Base-by-base conservation (phyloP, 2,797 vertebrate species). In the Enteromius mattozi region DNA sequence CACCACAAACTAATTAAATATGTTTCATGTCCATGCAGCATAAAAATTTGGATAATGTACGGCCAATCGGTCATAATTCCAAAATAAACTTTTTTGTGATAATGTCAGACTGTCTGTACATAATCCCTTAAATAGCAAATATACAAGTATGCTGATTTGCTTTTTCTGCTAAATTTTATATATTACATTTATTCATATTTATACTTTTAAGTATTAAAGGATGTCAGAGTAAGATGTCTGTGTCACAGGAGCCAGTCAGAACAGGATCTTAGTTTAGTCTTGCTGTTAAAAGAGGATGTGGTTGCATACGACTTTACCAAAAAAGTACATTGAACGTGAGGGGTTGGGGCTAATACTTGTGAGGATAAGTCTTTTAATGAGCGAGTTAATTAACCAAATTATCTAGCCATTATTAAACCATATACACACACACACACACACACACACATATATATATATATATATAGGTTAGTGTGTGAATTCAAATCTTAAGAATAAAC, bases 211-310 rank as follows among this genome's bases (percentile, higher is more conserved):
- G 4, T 81, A 35, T 30, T 40, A 24, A 24, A 76, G 33, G 33
- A 6, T 30, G 45, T 10, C 51, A 30, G 33, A 17, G 17, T 54
- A 75, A 33, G 10, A 19, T 42, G 17, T 10, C 10, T 68, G 27
- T 42, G 51, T 37, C 19, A 51, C n/a, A 69, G 59, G 17, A 65
- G 45, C 21, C 56, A 56, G 61, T 80, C 76, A 80, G 69, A 86
- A 83, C 71, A 78, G 81, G 83, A 87, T 83, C 24, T 79, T 5
- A 72, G 71, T 65, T 59, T 45, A 16, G n/a, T 80, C 75, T 82
- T 77, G 66, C 30, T 56, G n/a, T 74, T 9, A 65, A 66, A 42
- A 61, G 75, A 86, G 89, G 86, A 88, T 86, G 89, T 88, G 86
- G 89, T 80, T 79, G 24, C 30, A 27, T 42, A 54, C 54, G 79